phyloP scores from a whole-genome alignment of 2,113 vertebrate species.

The Psophia crepitans region DNA sequence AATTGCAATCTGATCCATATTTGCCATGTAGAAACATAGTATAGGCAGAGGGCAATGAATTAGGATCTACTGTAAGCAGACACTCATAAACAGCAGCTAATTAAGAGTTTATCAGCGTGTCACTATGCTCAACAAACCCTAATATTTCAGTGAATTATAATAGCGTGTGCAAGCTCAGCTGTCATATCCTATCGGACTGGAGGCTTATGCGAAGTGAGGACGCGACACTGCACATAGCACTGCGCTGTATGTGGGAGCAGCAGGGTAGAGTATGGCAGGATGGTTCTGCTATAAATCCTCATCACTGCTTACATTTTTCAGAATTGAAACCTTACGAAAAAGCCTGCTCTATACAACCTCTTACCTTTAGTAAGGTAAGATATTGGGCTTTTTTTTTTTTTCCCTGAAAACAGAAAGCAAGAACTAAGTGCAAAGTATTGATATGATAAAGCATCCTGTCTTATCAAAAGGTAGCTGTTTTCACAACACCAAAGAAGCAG shows the following conservation, averaged over 20 bases:
- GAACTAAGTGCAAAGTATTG: not conserved
- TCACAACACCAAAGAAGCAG: not conserved
- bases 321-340: not conserved
- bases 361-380: not conserved
- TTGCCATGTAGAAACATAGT: not conserved
- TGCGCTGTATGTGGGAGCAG: not conserved
- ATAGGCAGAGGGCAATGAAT: not conserved
- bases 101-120: conserved; percentile 45
- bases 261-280: not conserved
- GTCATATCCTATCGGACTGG: not conserved
- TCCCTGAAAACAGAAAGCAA: not conserved
- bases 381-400: not conserved
- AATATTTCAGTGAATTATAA: not conserved
- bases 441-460: not conserved
- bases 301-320: not conserved
- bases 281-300: not conserved
- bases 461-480: not conserved
- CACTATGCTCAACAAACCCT: not conserved
- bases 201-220: not conserved
- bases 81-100: conserved; percentile 5
- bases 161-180: not conserved
- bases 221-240: not conserved
- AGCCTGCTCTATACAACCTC: not conserved
- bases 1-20: not conserved
- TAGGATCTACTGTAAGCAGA: not conserved